Evolutionary conservation across 2,113 vertebrate species (phyloP).

Genomic region (Nothoprocta perdicaria): DNA sequence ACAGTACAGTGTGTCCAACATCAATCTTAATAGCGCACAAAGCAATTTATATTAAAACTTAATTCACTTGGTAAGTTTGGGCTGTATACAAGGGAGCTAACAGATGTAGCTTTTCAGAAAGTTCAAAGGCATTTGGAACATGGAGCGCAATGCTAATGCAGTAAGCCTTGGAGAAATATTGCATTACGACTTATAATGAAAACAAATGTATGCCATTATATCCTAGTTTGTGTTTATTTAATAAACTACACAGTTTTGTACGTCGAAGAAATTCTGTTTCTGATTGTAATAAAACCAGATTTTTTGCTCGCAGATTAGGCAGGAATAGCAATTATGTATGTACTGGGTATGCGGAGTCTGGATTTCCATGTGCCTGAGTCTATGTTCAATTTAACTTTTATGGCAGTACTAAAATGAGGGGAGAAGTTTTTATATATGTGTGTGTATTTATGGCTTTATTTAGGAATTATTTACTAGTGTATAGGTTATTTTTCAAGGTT

Average conservation of each 20-base stretch:
- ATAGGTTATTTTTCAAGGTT: constrained; percentile 51
- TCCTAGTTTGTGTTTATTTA: constrained; percentile 82
- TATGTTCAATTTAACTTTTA: constrained; percentile 27
- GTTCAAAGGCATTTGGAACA: constrained; percentile 82
- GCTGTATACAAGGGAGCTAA: constrained; percentile 78
- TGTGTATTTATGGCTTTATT: background rate
- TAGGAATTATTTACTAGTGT: constrained; percentile 57
- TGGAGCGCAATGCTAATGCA: constrained; percentile 77
- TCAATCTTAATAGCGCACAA: constrained; percentile 91
- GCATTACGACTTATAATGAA: constrained; percentile 79
- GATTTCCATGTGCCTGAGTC: constrained; percentile 18
- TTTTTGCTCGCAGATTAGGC: constrained; percentile 50
- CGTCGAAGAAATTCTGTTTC: constrained; percentile 55
- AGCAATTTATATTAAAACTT: constrained; percentile 90
- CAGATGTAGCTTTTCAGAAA: constrained; percentile 84
- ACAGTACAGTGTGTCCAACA: constrained; percentile 85
- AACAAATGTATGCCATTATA: constrained; percentile 83
- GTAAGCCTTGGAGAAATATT: constrained; percentile 79
- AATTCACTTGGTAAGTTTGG: constrained; percentile 83
- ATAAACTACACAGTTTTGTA: constrained; percentile 75
- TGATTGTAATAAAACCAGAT: constrained; percentile 41
- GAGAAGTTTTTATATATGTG: background rate
- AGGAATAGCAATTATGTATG: constrained; percentile 19
- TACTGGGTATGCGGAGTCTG: background rate
- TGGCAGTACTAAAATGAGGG: constrained; percentile 12